phyloP scores from a whole-genome alignment of 2,113 vertebrate genomes.

The Spermophilus dauricus region DNA sequence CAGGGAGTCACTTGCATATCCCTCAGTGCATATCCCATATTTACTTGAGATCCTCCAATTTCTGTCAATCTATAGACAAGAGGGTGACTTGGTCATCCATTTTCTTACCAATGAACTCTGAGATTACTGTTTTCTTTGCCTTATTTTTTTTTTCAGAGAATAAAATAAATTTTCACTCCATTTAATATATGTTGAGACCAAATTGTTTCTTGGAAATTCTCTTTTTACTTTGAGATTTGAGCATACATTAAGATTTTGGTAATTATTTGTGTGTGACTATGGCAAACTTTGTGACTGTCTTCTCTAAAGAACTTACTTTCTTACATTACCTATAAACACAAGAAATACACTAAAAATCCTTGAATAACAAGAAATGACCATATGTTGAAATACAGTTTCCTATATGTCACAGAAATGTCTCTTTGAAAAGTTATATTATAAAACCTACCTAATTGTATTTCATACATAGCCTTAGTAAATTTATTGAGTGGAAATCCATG shows the following conservation, averaged over 20 bases:
- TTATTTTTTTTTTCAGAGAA: background rate
- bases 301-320: background rate
- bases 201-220: background rate
- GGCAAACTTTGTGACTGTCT: background rate
- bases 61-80: background rate
- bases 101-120: background rate
- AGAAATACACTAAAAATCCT: background rate
- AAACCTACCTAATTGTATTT: slow-evolving; percentile 9
- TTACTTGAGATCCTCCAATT: background rate
- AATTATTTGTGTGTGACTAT: background rate
- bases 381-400: background rate
- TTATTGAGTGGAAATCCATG: background rate
- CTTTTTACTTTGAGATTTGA: background rate
- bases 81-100: background rate
- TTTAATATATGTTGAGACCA: background rate
- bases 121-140: background rate
- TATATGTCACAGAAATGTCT: background rate
- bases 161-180: background rate
- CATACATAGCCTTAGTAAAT: background rate
- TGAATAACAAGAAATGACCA: background rate
- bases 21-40: background rate
- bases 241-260: background rate
- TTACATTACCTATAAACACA: background rate
- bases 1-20: background rate
- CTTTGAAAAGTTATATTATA: background rate